A percentile compares a stretch with the other conserved stretches of the same genome.
Conservation (phyloP, 2,797 vertebrate genomes). For the Acipenser oxyrinchus region DNA sequence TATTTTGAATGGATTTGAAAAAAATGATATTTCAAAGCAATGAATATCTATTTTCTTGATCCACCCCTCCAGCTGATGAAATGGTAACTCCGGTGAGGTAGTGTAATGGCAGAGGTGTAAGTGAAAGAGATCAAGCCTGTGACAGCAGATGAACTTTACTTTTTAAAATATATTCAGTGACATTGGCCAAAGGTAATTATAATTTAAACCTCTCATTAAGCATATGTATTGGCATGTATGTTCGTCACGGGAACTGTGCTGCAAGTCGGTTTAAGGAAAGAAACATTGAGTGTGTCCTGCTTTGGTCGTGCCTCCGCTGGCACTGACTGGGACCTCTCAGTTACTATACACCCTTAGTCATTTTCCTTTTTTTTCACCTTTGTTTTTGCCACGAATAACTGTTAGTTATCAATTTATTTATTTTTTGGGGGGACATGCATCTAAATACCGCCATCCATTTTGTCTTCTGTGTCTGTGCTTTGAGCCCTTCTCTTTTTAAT, state of each 20-base stretch:
- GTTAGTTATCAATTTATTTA: neutral
- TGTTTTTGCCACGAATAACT: neutral
- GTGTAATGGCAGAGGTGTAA: conserved; percentile 54
- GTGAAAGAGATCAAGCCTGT: conserved; percentile 61
- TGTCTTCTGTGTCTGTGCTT: too few species aligned
- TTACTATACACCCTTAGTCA: neutral
- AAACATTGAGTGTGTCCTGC: neutral
- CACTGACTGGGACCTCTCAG: neutral
- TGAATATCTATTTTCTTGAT: too few species aligned
- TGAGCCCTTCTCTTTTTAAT: too few species aligned
- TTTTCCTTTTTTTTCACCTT: neutral
- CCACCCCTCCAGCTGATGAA: conserved; percentile 34
- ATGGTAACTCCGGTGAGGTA: conserved; percentile 47
- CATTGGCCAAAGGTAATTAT: conserved; percentile 49
- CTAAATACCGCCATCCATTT: too few species aligned
- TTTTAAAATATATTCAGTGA: conserved; percentile 46
- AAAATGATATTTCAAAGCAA: too few species aligned
- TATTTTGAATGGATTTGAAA: neutral
- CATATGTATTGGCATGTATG: neutral
- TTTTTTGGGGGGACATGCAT: neutral
- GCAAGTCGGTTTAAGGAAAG: neutral
- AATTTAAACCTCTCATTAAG: conserved; percentile 19
- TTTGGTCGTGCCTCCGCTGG: conserved; percentile 1
- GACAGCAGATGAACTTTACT: conserved; percentile 63
- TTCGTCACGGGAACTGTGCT: neutral